phyloP scores from a whole-genome alignment of 2,888 invertebrate species.

The Urechis unicinctus region DNA sequence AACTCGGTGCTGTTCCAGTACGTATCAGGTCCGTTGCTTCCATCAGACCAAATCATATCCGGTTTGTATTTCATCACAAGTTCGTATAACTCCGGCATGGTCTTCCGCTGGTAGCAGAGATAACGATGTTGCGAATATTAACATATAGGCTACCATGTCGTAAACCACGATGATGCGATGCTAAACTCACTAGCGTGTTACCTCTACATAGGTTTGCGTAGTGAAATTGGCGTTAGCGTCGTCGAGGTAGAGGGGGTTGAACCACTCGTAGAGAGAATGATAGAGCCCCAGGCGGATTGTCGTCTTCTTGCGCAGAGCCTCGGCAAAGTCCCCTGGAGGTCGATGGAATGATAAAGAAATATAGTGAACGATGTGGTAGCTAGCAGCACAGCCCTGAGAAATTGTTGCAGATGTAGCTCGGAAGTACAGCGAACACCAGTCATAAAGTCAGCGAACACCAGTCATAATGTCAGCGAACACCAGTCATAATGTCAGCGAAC shows the following conservation, averaged over 20 bases:
- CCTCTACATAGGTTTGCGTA: slow-evolving; percentile 61
- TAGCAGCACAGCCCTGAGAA: background rate
- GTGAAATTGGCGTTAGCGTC: slow-evolving; percentile 55
- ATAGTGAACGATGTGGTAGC: background rate
- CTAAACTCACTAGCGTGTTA: slow-evolving; percentile 21
- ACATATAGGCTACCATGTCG: background rate
- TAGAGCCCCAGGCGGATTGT: slow-evolving; percentile 54
- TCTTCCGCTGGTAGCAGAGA: slow-evolving; percentile 27
- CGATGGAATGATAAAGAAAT: slow-evolving; percentile 3
- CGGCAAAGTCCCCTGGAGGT: slow-evolving; percentile 57
- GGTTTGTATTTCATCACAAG: slow-evolving; percentile 41
- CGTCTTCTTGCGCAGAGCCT: slow-evolving; percentile 60
- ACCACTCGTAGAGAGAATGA: slow-evolving; percentile 46
- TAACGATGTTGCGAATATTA: background rate
- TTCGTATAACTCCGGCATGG: slow-evolving; percentile 65
- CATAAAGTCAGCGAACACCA: too few species aligned
- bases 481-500: too few species aligned
- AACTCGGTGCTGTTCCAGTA: slow-evolving; percentile 51
- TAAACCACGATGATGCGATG: background rate
- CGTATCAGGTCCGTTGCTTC: slow-evolving; percentile 64
- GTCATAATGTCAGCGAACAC: too few species aligned
- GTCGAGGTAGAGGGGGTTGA: slow-evolving; percentile 36
- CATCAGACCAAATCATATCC: slow-evolving; percentile 48
- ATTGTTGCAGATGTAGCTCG: too few species aligned
- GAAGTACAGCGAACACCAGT: too few species aligned